Conservation (phyloP, 2,888 invertebrate genomes). For the Drosophila infuscata region DNA sequence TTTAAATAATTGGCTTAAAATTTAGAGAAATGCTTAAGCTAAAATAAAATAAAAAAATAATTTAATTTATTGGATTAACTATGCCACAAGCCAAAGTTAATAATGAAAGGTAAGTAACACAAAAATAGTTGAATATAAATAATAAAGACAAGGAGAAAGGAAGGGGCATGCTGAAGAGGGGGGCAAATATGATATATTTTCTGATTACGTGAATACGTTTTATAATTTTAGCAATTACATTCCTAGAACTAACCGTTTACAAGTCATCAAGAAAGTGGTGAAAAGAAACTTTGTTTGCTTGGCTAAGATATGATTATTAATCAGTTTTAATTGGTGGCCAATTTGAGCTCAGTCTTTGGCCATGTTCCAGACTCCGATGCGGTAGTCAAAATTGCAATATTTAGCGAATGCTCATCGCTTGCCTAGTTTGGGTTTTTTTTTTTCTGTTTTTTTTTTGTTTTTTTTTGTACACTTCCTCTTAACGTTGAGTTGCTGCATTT, state of each 20-base stretch:
- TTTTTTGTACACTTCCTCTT: conserved; percentile 59
- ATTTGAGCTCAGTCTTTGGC: neutral
- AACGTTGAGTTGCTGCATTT: conserved; percentile 35
- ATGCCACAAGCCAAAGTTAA: neutral
- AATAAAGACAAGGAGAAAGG: neutral
- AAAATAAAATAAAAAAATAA: neutral
- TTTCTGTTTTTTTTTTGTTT: neutral
- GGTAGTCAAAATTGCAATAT: conserved; percentile 16
- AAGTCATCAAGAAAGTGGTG: neutral
- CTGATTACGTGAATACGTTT: neutral
- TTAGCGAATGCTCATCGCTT: conserved; percentile 20
- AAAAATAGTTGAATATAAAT: neutral
- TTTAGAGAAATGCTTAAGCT: neutral
- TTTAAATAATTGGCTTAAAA: neutral
- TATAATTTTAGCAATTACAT: neutral
- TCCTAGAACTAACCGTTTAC: neutral
- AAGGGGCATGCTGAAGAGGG: too few relatives aligned
- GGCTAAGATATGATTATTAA: neutral
- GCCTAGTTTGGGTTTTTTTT: conserved; percentile 23
- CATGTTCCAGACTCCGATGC: conserved; percentile 23
- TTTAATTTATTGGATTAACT: neutral
- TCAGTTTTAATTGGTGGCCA: neutral
- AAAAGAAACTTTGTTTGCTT: neutral
- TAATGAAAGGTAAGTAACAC: neutral
- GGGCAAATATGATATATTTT: neutral